Evolutionary conservation across 2,113 vertebrate species (phyloP).

Genomic region (Triplophysa tibetana): DNA sequence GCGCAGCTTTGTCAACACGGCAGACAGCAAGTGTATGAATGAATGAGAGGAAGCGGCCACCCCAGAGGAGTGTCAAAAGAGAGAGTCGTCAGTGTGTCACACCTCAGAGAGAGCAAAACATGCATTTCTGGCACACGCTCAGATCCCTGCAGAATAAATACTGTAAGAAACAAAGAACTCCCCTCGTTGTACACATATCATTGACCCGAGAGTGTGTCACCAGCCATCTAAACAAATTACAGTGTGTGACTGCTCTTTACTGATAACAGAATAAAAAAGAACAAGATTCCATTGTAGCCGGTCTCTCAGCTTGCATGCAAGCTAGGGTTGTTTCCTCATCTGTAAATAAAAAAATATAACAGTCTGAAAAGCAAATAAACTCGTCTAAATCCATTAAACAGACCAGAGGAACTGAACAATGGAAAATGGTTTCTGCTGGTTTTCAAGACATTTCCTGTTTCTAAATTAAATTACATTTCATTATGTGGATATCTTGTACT

Average conservation of each 20-base stretch:
- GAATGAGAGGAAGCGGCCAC: slow-evolving; percentile 14
- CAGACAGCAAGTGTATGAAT: neutral
- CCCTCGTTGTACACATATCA: slow-evolving; percentile 25
- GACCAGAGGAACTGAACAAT: no score
- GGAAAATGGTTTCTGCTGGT: no score
- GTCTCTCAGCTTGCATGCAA: no score
- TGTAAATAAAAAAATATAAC: no score
- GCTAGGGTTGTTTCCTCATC: no score
- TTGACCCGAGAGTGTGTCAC: slow-evolving; percentile 24
- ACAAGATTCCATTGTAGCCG: no score
- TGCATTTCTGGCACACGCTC: neutral
- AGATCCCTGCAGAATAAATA: slow-evolving; percentile 11
- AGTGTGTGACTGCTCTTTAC: neutral
- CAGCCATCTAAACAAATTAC: slow-evolving; percentile 14
- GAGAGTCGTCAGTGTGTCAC: slow-evolving; percentile 40
- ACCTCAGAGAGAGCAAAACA: slow-evolving; percentile 7
- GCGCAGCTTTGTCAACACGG: slow-evolving; percentile 37
- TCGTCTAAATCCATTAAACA: no score
- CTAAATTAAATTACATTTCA: no score
- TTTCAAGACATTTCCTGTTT: no score
- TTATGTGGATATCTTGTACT: no score
- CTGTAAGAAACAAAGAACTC: slow-evolving; percentile 13
- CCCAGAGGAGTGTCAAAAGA: neutral
- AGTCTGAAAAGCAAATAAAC: no score
- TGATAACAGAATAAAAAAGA: no score